These are phyloP conservation scores for Pelusios castaneus DNA, from an alignment of 2,113 vertebrate genomes.

Conservation along the genomic window DNA sequence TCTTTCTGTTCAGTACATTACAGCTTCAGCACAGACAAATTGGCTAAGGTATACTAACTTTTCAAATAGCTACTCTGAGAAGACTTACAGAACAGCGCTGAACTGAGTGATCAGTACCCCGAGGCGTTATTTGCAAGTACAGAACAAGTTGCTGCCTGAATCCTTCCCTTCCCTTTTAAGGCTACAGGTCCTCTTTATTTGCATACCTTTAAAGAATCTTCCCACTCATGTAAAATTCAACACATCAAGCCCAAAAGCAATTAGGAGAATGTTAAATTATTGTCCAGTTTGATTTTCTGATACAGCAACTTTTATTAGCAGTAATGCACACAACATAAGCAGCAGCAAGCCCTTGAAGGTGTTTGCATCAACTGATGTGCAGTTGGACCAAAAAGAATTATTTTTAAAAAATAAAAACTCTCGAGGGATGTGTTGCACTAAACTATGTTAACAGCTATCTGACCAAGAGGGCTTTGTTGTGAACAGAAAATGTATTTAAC, in stretches of 20 bases:
- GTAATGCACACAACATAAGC: background rate
- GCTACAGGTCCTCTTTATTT: background rate
- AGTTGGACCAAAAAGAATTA: background rate
- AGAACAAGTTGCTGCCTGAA: conserved; percentile 7
- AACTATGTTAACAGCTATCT: background rate
- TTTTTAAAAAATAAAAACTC: background rate
- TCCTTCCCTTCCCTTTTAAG: background rate
- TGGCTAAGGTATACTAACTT: conserved; percentile 6
- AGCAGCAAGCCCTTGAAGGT: background rate
- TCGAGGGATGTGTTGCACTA: background rate
- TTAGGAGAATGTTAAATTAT: background rate
- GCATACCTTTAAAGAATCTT: background rate
- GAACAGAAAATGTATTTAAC: conserved; percentile 11
- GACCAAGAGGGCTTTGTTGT: background rate
- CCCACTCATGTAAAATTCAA: background rate
- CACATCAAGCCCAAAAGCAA: background rate
- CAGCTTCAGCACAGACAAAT: conserved; percentile 41
- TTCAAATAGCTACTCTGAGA: background rate
- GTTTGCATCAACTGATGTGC: background rate
- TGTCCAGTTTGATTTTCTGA: background rate
- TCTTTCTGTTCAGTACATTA: conserved; percentile 47
- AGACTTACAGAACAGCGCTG: background rate
- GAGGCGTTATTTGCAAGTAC: background rate
- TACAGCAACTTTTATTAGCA: background rate
- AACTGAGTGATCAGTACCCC: background rate